Evolutionary conservation across 2,888 invertebrate species (phyloP).

Genomic region (Drosophila longiperda): DNA sequence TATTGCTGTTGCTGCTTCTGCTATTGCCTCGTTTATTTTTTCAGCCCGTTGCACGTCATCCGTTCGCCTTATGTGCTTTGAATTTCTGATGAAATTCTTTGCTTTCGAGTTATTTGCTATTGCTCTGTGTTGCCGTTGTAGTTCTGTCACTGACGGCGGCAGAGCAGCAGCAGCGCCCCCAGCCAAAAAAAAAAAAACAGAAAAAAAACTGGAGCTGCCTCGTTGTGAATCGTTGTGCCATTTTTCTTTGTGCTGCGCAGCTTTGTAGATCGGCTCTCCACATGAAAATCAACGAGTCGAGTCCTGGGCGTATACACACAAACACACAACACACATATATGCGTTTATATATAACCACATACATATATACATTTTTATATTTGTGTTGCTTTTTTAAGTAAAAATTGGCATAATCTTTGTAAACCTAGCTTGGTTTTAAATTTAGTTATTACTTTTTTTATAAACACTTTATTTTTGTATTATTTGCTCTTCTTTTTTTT

Average conservation of each 20-base stretch:
- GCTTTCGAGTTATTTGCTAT: slow-evolving; percentile 78
- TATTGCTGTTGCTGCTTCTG: slow-evolving; percentile 36
- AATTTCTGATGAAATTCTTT: slow-evolving; percentile 83
- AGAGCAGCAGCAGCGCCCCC: slow-evolving; percentile 35
- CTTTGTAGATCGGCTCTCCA: slow-evolving; percentile 69
- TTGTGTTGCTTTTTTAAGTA: slow-evolving; percentile 14
- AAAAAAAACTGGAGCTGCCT: slow-evolving; percentile 37
- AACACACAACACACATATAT: slow-evolving; percentile 20
- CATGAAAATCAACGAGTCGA: slow-evolving; percentile 42
- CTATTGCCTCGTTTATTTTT: slow-evolving; percentile 55
- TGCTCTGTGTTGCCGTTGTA: slow-evolving; percentile 22
- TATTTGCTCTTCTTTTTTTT: slow-evolving; percentile 13
- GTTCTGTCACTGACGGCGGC: slow-evolving; percentile 16
- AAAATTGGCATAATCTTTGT: slow-evolving; percentile 44
- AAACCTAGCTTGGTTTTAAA: slow-evolving; percentile 8
- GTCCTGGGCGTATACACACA: slow-evolving; percentile 53
- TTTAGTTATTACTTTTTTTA: slow-evolving; percentile 5
- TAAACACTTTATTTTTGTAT: slow-evolving; percentile 3
- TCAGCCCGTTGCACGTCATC: slow-evolving; percentile 75
- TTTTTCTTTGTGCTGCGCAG: slow-evolving; percentile 74
- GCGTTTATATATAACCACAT: not conserved
- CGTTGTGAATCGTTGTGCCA: slow-evolving; percentile 65
- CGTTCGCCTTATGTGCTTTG: slow-evolving; percentile 72
- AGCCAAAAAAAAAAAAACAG: slow-evolving; percentile 4
- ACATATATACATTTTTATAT: slow-evolving; percentile 13